Percentiles rank a stretch among this genome's conserved stretches.
These are phyloP conservation scores for Stercorarius parasiticus DNA, from an alignment of 2,113 vertebrate species.

Conservation along the genomic window DNA sequence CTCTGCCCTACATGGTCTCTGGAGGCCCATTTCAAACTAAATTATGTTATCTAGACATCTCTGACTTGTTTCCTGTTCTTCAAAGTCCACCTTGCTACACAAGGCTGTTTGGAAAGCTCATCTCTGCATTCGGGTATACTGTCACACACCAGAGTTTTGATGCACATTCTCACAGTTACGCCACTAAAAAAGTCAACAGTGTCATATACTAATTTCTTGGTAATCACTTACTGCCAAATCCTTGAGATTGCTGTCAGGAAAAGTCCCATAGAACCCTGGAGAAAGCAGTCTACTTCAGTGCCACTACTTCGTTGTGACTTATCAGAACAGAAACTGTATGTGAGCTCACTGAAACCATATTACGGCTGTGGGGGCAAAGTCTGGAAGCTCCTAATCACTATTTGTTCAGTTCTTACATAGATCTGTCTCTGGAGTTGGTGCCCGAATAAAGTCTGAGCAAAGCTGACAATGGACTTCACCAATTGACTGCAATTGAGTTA, in stretches of 20 bases:
- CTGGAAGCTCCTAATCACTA: neutral
- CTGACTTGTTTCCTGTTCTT: neutral
- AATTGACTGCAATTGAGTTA: neutral
- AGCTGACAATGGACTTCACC: neutral
- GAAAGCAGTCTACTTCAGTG: neutral
- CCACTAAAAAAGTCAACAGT: neutral
- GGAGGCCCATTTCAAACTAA: neutral
- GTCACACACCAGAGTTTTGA: neutral
- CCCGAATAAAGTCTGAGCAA: neutral
- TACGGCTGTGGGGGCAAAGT: neutral
- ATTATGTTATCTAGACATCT: neutral
- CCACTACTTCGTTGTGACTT: neutral
- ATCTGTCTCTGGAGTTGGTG: neutral
- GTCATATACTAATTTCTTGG: neutral
- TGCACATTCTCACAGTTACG: accelerated
- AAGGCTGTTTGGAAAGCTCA: neutral
- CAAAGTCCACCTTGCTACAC: neutral
- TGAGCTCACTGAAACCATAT: neutral
- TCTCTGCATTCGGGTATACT: neutral
- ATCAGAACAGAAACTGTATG: neutral
- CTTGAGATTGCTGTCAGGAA: neutral
- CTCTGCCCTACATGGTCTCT: neutral
- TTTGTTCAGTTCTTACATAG: neutral
- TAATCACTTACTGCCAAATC: neutral
- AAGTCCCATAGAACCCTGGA: neutral